Percentiles rank a stretch among this genome's conserved stretches.
phyloP scores from a whole-genome alignment of 23 tunicate genomes.

The Botrylloides violaceus region DNA sequence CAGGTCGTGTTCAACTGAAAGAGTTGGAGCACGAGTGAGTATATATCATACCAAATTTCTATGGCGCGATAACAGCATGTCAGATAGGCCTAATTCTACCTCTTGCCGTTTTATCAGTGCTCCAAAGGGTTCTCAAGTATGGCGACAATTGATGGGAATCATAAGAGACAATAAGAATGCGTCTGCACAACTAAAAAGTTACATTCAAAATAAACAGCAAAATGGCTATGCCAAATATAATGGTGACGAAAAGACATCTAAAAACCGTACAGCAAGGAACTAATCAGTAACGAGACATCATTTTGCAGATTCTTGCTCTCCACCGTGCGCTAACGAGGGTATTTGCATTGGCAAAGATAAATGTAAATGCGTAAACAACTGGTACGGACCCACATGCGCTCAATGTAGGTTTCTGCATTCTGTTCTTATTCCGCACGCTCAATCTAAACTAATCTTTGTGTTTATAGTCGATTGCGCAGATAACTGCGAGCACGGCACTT shows the following conservation, averaged over 20 bases:
- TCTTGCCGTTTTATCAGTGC: too few relatives aligned
- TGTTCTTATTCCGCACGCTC: background rate
- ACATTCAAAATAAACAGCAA: constrained; percentile 1
- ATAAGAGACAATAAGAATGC: background rate
- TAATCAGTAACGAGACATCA: background rate
- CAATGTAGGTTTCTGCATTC: constrained; percentile 24
- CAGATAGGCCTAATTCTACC: too few relatives aligned
- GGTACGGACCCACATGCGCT: constrained; percentile 45
- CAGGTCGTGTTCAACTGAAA: background rate
- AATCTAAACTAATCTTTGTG: background rate
- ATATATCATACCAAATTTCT: background rate
- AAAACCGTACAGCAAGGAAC: too few relatives aligned
- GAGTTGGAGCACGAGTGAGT: background rate
- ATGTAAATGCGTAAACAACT: constrained; percentile 33
- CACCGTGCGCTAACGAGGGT: constrained; percentile 46
- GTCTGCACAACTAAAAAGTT: background rate
- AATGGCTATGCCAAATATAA: background rate
- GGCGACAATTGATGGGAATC: constrained; percentile 6
- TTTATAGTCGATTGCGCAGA: constrained; percentile 26
- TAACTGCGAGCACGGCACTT: constrained; percentile 39
- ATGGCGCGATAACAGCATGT: too few relatives aligned
- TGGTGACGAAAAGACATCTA: background rate
- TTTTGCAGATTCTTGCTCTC: constrained; percentile 33
- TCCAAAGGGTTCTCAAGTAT: background rate
- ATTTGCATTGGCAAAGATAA: constrained; percentile 26